Evolutionary conservation across 2,888 invertebrate species (phyloP), one percentile per base, ranked within the genome.

Genomic region (Cotesia congregata): DNA sequence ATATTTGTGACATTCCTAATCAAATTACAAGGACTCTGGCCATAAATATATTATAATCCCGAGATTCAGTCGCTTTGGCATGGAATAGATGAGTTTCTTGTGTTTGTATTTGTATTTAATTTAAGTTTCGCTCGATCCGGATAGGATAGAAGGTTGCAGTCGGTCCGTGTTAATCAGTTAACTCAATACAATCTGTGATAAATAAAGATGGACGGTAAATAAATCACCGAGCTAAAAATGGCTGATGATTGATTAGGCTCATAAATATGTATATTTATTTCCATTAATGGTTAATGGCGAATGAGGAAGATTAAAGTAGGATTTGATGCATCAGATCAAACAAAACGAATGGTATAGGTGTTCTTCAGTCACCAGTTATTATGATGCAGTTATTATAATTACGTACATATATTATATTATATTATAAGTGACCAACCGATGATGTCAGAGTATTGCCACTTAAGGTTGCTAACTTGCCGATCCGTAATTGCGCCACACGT

Each of bases 401-500:
- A 62, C 20, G n/a, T 62, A 62, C 20, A 62, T 62, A 62, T 62
- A 20, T 50, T 62, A 62, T 62, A 62, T 15, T 17, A 60, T 9
- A 62, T 20, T 20, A 20, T 20, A 38, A 39, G 40, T 75, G 15
- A 30, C 41, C 67, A 50, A 70, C 67, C 59, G 41, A 80, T 83
- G 83, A 83, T 82, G 82, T 83, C 83, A 83, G 62, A 67, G 50
- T 71, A 50, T 50, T 50, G 50, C 77, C 74, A 76, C 73, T 81
- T 80, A 78, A 80, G 82, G 80, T 80, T 71, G 77, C 76, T 78
- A 71, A 78, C 80, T 80, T 79, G 68, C 77, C 73, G 74, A 78
- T 78, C 71, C 80, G 77, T 80, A 80, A 81, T 82, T 82, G 79
- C 78, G 78, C 76, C 80, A 80, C 82, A 74, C 79, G 77, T 77